phyloP scores from a whole-genome alignment of 1,140 invertebrate species.

The Diachasma alloeum region DNA sequence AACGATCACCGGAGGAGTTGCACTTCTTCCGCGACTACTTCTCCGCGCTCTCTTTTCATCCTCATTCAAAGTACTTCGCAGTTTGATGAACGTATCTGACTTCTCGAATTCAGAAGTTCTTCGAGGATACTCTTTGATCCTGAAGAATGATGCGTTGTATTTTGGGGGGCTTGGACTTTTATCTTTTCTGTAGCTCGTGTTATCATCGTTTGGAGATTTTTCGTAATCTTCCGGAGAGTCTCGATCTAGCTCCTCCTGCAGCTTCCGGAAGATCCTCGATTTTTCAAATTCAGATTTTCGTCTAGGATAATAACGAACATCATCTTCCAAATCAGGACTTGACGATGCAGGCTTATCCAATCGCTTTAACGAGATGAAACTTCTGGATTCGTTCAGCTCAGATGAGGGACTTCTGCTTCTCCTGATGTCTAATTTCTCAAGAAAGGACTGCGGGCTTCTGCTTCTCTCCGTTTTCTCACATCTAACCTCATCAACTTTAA shows the following conservation, averaged over 20 bases:
- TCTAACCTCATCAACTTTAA: slow-evolving; percentile 11
- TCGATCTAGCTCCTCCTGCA: not conserved
- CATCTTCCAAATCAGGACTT: not conserved
- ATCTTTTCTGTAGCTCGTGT: not conserved
- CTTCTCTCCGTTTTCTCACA: not conserved
- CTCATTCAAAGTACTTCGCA: not conserved
- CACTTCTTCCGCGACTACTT: not conserved
- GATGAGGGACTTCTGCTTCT: not conserved
- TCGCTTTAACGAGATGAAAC: no score
- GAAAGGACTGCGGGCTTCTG: not conserved
- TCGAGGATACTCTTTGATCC: not conserved
- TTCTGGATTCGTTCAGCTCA: not conserved
- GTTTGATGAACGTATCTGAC: not conserved
- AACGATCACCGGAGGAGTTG: not conserved
- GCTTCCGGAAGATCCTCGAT: slow-evolving; percentile 23
- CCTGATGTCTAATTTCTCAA: not conserved
- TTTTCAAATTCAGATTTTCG: slow-evolving; percentile 29
- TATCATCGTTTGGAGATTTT: not conserved
- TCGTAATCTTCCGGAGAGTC: not conserved
- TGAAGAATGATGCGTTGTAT: not conserved
- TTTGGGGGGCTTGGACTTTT: slow-evolving; percentile 6
- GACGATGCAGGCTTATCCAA: not conserved
- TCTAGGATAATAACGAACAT: slow-evolving; percentile 14
- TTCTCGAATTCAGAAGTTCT: not conserved
- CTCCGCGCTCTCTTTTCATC: not conserved